These are phyloP conservation scores for Colaptes auratus DNA, from an alignment of 2,113 vertebrate species.

Conservation along the genomic window DNA sequence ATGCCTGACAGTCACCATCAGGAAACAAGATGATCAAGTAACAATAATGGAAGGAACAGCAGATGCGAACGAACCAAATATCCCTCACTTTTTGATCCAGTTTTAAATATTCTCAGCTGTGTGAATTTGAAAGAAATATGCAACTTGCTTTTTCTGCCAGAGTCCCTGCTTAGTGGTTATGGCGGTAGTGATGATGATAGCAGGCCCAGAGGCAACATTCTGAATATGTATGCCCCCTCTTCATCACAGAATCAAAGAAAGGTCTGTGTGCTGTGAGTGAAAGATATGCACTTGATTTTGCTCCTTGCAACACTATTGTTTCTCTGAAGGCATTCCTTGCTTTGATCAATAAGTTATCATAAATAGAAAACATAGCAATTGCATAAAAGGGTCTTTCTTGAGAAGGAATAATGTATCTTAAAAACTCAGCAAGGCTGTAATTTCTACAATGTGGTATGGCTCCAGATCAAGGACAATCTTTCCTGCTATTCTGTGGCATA, in stretches of 20 bases:
- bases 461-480: slow-evolving; percentile 46
- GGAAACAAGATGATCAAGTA: background rate
- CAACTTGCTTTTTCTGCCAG: slow-evolving; percentile 2
- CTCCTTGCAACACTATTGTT: slow-evolving; percentile 10
- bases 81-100: background rate
- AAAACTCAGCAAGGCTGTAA: background rate
- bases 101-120: slow-evolving; percentile 57
- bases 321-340: slow-evolving; percentile 42
- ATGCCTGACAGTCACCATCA: background rate
- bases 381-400: background rate
- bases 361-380: slow-evolving; percentile 59
- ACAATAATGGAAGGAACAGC: background rate
- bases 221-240: background rate
- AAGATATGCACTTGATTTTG: slow-evolving; percentile 49
- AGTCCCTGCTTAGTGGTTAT: background rate
- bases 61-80: background rate
- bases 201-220: slow-evolving; percentile 11
- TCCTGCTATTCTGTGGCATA: slow-evolving; percentile 35
- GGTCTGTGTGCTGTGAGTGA: background rate
- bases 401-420: slow-evolving; percentile 14
- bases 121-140: slow-evolving; percentile 26
- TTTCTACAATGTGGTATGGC: slow-evolving; percentile 35
- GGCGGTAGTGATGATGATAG: slow-evolving; percentile 19
- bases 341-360: slow-evolving; percentile 66
- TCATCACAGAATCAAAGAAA: slow-evolving; percentile 43